These are phyloP conservation scores for Marmota flaviventris DNA, from an alignment of 2,113 vertebrate species.

Conservation along the genomic window DNA sequence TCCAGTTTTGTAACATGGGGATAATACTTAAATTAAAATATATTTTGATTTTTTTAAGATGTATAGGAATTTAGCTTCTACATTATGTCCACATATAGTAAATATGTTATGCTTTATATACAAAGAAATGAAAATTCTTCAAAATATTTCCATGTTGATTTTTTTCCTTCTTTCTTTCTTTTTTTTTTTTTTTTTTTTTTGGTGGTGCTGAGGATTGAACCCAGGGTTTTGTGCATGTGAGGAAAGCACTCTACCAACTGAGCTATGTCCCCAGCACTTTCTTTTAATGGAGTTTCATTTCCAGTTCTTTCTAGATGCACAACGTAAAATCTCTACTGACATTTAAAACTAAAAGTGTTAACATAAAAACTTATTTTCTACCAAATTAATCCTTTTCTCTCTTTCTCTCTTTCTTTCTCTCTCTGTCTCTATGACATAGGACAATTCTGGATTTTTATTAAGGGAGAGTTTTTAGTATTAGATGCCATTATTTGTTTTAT, in stretches of 20 bases:
- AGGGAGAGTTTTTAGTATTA: background rate
- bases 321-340: background rate
- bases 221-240: too few species aligned
- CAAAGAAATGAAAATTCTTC: constrained; percentile 7
- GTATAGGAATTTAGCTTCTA: background rate
- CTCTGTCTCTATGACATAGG: background rate
- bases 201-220: too few species aligned
- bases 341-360: background rate
- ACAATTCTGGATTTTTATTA: background rate
- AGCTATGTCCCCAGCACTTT: background rate
- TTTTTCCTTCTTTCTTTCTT: too few species aligned
- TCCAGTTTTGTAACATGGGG: background rate
- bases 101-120: background rate
- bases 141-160: background rate
- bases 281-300: background rate
- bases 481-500: background rate
- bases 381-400: background rate
- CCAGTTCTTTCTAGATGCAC: background rate
- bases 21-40: background rate
- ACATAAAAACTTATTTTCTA: background rate
- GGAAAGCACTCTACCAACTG: too few species aligned
- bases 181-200: too few species aligned
- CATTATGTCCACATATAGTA: background rate
- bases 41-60: background rate
- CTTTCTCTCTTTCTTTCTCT: background rate